Evolutionary conservation across 2,113 vertebrate genomes (phyloP).

Genomic region (Labeo rohita): DNA sequence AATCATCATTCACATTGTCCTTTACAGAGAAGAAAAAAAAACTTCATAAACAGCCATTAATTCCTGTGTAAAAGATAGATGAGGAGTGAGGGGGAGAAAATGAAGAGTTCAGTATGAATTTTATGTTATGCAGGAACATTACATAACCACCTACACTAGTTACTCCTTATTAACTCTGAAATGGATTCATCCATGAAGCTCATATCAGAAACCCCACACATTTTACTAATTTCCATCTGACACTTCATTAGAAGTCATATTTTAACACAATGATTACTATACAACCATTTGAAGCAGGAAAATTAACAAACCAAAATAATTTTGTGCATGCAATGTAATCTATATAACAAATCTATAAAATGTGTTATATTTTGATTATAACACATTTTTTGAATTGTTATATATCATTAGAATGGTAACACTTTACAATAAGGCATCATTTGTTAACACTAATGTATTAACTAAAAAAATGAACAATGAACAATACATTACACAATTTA

Average conservation of each 20-base stretch:
- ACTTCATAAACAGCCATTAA: conserved; percentile 32
- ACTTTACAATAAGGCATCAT: no score
- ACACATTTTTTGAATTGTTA: no score
- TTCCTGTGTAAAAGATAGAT: background rate
- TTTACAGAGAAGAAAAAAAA: conserved; percentile 47
- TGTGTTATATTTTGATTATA: background rate
- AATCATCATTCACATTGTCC: conserved; percentile 53
- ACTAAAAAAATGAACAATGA: no score
- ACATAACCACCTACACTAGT: conserved; percentile 40
- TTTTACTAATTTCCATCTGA: conserved; percentile 25
- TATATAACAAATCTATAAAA: background rate
- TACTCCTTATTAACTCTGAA: conserved; percentile 19
- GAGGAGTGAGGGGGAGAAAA: conserved; percentile 18
- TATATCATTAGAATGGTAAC: no score
- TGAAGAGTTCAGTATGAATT: conserved; percentile 4
- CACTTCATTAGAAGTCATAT: background rate
- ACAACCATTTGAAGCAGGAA: background rate
- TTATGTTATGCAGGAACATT: conserved; percentile 15
- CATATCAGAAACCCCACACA: conserved; percentile 20
- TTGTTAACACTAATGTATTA: no score
- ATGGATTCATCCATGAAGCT: conserved; percentile 17
- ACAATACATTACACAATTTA: no score
- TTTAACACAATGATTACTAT: background rate
- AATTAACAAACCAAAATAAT: background rate
- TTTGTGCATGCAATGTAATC: background rate